phyloP scores from a whole-genome alignment of 2,113 vertebrate species.

The Talpa occidentalis region DNA sequence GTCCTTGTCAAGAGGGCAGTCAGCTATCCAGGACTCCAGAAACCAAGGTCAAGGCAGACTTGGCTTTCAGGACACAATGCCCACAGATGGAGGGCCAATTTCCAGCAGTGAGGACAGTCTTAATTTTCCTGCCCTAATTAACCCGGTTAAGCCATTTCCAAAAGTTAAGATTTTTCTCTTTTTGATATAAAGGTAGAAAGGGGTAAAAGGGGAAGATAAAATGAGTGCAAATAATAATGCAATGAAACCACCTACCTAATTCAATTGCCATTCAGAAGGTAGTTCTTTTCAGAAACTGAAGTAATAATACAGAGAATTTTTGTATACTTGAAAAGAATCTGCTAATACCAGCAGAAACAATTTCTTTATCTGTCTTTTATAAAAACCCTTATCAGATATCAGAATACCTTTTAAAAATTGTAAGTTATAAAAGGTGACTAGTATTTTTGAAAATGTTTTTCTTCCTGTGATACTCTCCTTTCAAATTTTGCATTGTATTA shows the following conservation, averaged over 20 bases:
- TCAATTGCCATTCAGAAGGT: not conserved
- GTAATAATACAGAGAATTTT: not conserved
- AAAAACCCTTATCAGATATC: slow-evolving; percentile 15
- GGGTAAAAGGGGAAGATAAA: not conserved
- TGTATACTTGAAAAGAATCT: not conserved
- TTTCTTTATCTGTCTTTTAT: slow-evolving; percentile 27
- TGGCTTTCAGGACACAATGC: not conserved
- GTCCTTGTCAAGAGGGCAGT: not conserved
- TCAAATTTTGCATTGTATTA: not conserved
- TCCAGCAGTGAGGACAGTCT: not conserved
- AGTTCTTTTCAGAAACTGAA: not conserved
- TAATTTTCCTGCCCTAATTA: not conserved
- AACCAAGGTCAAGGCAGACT: not conserved
- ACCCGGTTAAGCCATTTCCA: not conserved
- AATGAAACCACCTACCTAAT: not conserved
- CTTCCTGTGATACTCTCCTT: slow-evolving; percentile 1
- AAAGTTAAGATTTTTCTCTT: slow-evolving; percentile 15
- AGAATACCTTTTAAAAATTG: slow-evolving; percentile 11
- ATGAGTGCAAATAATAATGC: not conserved
- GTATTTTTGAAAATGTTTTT: not conserved
- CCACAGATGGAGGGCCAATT: not conserved
- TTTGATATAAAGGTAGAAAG: not conserved
- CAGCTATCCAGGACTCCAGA: not conserved
- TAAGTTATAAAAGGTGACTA: slow-evolving; percentile 7
- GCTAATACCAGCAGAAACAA: not conserved